A percentile compares a stretch with the other conserved stretches of the same genome.
These are phyloP conservation scores for Rhagonycha lutea DNA, from an alignment of 2,888 invertebrate species.

Conservation along the genomic window DNA sequence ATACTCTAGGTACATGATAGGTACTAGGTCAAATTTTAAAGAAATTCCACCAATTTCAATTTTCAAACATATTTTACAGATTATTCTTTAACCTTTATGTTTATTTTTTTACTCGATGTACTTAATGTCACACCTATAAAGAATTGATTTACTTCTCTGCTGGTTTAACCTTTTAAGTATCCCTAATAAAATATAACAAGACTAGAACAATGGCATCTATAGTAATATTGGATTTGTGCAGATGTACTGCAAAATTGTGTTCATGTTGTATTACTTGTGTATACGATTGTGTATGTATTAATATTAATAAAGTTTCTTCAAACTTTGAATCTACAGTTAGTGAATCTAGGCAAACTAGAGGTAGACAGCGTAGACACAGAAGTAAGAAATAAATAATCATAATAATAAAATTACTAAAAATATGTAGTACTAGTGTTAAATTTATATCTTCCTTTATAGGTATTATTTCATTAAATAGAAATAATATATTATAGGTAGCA, in stretches of 20 bases:
- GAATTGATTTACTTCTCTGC: conserved; percentile 11
- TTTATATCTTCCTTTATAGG: neutral
- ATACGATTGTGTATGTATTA: neutral
- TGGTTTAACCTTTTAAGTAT: conserved; percentile 8
- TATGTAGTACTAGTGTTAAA: neutral
- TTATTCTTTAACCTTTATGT: neutral
- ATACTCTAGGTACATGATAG: neutral
- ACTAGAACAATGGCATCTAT: neutral
- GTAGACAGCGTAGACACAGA: neutral
- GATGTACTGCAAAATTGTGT: neutral
- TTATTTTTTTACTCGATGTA: neutral
- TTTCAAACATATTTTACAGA: neutral
- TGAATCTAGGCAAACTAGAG: neutral
- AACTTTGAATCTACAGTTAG: neutral
- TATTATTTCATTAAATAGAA: too few species aligned
- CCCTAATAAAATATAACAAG: neutral
- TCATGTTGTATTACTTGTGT: neutral
- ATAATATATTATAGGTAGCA: too few species aligned
- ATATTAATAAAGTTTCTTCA: neutral
- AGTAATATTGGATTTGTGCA: neutral
- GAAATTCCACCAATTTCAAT: neutral
- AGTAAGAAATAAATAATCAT: neutral
- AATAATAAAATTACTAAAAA: neutral
- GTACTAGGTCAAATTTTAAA: neutral
- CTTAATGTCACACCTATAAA: conserved; percentile 7